Evolutionary conservation across 1,140 invertebrate species (phyloP).

Genomic region (Leptopilina clavipes): DNA sequence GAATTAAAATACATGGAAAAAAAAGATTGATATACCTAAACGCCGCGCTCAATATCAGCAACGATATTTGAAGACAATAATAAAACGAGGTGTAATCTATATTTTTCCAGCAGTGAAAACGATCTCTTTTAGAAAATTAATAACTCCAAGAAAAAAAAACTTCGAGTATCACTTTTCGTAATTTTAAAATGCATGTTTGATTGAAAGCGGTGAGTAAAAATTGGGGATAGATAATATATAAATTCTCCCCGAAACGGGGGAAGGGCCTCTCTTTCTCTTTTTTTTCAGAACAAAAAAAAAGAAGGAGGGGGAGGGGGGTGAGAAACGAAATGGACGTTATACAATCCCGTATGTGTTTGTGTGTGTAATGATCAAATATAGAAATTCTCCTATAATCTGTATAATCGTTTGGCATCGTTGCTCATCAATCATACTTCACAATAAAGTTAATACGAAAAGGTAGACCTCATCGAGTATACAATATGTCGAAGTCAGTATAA

Average conservation of each 20-base stretch:
- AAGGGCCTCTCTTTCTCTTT: too few relatives aligned
- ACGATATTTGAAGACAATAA: neutral
- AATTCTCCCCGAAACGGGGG: neutral
- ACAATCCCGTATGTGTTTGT: slow-evolving; percentile 36
- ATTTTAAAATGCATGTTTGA: slow-evolving; percentile 29
- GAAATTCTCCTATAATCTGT: slow-evolving; percentile 56
- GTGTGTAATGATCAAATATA: slow-evolving; percentile 51
- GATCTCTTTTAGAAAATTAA: slow-evolving; percentile 11
- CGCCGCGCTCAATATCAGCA: too few relatives aligned
- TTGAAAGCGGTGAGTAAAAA: neutral
- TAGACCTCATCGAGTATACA: slow-evolving; percentile 25
- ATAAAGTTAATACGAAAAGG: slow-evolving; percentile 56
- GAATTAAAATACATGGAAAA: too few relatives aligned
- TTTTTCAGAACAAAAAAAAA: slow-evolving; percentile 26
- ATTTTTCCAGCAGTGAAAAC: neutral
- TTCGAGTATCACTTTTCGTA: slow-evolving; percentile 15
- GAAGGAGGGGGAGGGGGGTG: neutral
- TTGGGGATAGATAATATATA: neutral
- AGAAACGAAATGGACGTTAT: slow-evolving; percentile 35
- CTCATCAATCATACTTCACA: slow-evolving; percentile 61
- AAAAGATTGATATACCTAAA: neutral
- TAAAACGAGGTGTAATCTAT: slow-evolving; percentile 15
- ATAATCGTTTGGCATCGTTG: slow-evolving; percentile 55
- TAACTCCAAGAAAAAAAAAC: neutral
- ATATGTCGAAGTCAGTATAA: slow-evolving; percentile 11